Evolutionary conservation across 2,113 vertebrate genomes (phyloP), one percentile per base, ranked within the genome.

Genomic region (Dryoscopus gambensis): DNA sequence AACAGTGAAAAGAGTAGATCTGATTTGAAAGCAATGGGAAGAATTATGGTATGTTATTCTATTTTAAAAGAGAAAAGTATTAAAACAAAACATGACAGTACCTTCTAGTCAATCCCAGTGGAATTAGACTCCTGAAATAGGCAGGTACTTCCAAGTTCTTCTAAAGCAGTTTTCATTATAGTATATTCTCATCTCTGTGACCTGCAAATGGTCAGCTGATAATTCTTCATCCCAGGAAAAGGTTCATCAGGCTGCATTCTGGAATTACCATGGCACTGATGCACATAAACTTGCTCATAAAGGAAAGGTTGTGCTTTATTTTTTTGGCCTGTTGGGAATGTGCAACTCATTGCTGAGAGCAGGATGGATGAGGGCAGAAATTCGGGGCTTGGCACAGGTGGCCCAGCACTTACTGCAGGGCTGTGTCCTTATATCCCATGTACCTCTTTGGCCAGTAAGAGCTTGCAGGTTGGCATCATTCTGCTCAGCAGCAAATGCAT

Each of bases 231-330:
- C 39, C 60, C 31, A 7, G 13, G 8, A 23, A 50, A 65, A 33
- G 2, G 6, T 7, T 75, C 39, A n/a, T 42, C 50, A 46, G 62
- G 35, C 60, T 65, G 13, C 39, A 14, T 10, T 37, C 27, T 85
- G 47, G 23, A 82, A 42, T 14, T 59, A n/a, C 33, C 59, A 9
- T 0, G 4, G 35, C 2, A 39, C 15, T 30, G 47, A 13, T 2
- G 11, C 46, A 6, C 42, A 59, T 18, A 12, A 71, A 76, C 16
- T n/a, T 17, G 28, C 39, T 50, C 42, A 23, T 22, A 63, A 63
- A 88, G 30, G 25, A 65, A 88, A 92, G 28, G 31, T 4, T 53
- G 47, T 13, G 47, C 24, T 19, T 53, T 20, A 15, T 6, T 24
- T 62, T 53, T 67, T 47, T 16, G n/a, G 40, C n/a, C 65, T 57